These are phyloP conservation scores for Brachionichthys hirsutus DNA, from an alignment of 2,113 vertebrate genomes.

Conservation along the genomic window DNA sequence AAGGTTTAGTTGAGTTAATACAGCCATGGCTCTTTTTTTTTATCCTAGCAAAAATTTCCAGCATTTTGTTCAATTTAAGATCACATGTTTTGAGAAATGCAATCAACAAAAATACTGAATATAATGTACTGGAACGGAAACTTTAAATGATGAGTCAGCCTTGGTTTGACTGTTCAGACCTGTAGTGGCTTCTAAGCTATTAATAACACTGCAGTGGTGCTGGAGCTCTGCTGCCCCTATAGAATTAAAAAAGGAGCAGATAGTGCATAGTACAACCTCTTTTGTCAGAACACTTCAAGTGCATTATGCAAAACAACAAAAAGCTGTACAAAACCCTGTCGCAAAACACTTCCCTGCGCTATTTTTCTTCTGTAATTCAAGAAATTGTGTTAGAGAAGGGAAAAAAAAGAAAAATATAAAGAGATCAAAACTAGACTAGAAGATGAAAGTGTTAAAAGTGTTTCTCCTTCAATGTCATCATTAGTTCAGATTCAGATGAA, in stretches of 20 bases:
- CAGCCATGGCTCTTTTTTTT: too few species aligned
- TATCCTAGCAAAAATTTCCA: too few species aligned
- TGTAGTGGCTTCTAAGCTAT: conserved; percentile 49
- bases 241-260: conserved; percentile 50
- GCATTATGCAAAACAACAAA: conserved; percentile 49
- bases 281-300: conserved; percentile 40
- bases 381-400: not conserved
- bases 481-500: conserved; percentile 4
- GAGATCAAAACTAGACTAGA: too few species aligned
- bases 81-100: not conserved
- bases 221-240: conserved; percentile 49
- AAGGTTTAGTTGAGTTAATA: too few species aligned
- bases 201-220: conserved; percentile 61
- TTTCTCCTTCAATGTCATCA: not conserved
- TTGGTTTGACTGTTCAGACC: conserved; percentile 42
- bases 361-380: conserved; percentile 22
- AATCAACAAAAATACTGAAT: not conserved
- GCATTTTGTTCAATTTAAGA: too few species aligned
- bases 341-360: conserved; percentile 9
- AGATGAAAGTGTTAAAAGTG: not conserved
- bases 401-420: not conserved
- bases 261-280: conserved; percentile 43
- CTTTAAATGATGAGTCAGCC: conserved; percentile 46
- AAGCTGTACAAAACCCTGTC: conserved; percentile 37
- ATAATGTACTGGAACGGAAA: too few species aligned